These are phyloP conservation scores for Melanotaenia boesemani DNA, from an alignment of 2,797 vertebrate genomes.

Conservation along the genomic window DNA sequence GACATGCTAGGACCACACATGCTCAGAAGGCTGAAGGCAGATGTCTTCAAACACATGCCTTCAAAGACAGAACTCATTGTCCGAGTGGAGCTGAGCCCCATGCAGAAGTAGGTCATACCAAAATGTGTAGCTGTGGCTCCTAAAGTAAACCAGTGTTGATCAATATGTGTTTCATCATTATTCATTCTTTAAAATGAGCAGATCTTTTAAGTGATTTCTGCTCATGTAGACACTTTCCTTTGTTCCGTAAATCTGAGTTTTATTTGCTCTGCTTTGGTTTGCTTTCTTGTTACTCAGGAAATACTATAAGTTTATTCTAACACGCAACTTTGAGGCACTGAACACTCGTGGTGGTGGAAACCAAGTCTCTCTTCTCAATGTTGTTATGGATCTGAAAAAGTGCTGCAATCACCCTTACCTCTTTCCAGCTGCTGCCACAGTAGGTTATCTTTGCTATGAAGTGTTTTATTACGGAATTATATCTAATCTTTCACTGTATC, in stretches of 20 bases:
- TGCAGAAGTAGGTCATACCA: slow-evolving; percentile 92
- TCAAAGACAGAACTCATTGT: slow-evolving; percentile 98
- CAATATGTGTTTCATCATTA: not conserved
- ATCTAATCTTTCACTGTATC: not conserved
- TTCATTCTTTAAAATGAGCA: not conserved
- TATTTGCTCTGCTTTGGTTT: not conserved
- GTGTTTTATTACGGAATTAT: not conserved
- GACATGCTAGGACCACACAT: slow-evolving; percentile 99
- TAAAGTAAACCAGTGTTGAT: not conserved
- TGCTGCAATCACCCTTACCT: slow-evolving; percentile 99
- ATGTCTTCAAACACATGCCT: slow-evolving; percentile 99
- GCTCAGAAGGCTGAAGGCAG: slow-evolving; percentile 96
- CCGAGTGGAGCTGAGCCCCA: slow-evolving; percentile 95
- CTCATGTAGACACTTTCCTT: not conserved
- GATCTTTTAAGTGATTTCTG: not conserved
- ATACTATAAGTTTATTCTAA: slow-evolving; percentile 98
- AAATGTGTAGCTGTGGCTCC: not conserved
- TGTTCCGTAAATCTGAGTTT: not conserved
- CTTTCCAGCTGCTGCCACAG: slow-evolving; percentile 95
- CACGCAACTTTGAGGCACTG: slow-evolving; percentile 97
- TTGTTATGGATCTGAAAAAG: slow-evolving; percentile 99
- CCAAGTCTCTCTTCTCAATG: slow-evolving; percentile 96
- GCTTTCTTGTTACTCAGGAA: slow-evolving; percentile 83
- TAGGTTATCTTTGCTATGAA: slow-evolving; percentile 61
- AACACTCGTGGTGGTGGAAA: slow-evolving; percentile 98